Evolutionary conservation across 2,797 vertebrate species (phyloP).

Genomic region (Heliangelus exortis): DNA sequence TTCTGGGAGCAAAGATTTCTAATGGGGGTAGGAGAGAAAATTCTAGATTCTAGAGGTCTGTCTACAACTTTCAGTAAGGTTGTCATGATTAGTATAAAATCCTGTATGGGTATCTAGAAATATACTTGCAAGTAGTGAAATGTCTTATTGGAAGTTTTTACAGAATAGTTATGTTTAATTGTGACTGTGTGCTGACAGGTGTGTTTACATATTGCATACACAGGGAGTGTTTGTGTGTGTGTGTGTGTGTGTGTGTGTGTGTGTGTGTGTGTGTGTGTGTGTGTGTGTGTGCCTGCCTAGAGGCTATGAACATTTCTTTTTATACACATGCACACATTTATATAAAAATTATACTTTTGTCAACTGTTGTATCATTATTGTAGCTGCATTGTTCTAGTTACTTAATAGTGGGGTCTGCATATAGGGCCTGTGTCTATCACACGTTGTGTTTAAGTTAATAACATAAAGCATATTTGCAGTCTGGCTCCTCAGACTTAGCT

Average conservation of each 20-base stretch:
- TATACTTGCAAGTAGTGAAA: not conserved
- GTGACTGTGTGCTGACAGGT: not conserved
- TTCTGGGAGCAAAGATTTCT: not conserved
- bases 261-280: no score
- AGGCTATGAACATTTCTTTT: not conserved
- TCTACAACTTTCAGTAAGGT: not conserved
- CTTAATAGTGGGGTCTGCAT: not conserved
- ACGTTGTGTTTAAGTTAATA: not conserved
- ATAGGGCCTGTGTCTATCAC: not conserved
- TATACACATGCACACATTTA: not conserved
- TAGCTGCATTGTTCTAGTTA: not conserved
- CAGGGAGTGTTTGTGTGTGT: not conserved
- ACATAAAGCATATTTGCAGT: not conserved
- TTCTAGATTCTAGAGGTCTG: not conserved
- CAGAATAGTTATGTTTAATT: not conserved
- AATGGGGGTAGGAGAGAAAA: not conserved
- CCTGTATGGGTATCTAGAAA: not conserved
- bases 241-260: no score
- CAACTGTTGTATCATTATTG: not conserved
- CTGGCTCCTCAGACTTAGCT: not conserved
- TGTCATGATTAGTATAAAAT: not conserved
- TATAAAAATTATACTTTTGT: not conserved
- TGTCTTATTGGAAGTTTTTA: not conserved
- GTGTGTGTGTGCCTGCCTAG: not conserved
- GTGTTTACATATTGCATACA: not conserved